Evolutionary conservation across 2,113 vertebrate genomes (phyloP), one percentile per base, ranked within the genome.

Genomic region (Hiodon tergisus): DNA sequence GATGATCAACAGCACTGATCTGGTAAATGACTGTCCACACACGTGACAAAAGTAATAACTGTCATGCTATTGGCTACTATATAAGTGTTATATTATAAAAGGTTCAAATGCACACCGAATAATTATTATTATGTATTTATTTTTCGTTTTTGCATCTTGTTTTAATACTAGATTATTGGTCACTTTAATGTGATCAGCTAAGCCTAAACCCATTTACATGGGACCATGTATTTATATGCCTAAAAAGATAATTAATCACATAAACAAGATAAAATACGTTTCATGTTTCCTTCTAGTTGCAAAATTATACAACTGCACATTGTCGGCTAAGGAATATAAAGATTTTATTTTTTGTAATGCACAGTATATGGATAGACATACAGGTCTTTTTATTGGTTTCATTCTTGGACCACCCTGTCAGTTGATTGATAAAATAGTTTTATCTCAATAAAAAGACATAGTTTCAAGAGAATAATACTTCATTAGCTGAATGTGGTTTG

Each of bases 1-100:
- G 80, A 70, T 81, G 76, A 52, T 76, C 48, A 80, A 86, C 82
- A 80, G 83, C 81, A 88, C 92, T 55, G 85, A 86, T 63, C 72
- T 73, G 92, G 96, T 98, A 88, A 85, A 92, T 85, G 16, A 54
- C 52, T 31, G 31, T 50, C 57, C 14, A 48, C 47, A 4, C 60
- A 31, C 9, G 53, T 71, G 13, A 46, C 31, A 59, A 5, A 31
- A 31, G 31, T 31, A 31, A 31, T 31, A 31, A 31, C 31, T 31
- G 31, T 31, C 31, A 31, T 31, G 31, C 31, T 31, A 31, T 31
- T 31, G 31, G 31, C 31, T 31, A 31, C 31, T 1, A 31, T 31
- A 31, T 31, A 31, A 31, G 31, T 31, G 31, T 31, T 31, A 0
- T 1, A 31, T 31, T 31, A 31, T 31, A 31, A 31, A 31, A 31